phyloP scores from a whole-genome alignment of 2,888 invertebrate genomes.

The Nemoura dubitans region DNA sequence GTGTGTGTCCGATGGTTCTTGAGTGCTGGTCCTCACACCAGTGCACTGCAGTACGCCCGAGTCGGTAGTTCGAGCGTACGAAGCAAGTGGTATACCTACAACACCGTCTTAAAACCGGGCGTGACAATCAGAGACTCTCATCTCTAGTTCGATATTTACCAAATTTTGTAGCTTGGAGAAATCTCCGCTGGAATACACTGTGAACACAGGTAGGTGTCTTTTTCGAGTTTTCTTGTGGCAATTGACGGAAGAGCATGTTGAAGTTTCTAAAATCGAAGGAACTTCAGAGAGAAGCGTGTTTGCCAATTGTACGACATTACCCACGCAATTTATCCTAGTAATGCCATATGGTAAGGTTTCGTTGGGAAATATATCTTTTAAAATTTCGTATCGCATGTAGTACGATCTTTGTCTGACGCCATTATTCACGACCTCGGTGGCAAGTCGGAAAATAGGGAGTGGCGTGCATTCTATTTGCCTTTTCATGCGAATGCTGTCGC shows the following conservation, averaged over 20 bases:
- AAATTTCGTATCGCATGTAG: not conserved
- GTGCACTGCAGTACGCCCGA: not conserved
- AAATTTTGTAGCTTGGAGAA: too few species aligned
- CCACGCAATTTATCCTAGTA: not conserved
- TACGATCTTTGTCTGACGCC: not conserved
- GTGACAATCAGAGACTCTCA: too few species aligned
- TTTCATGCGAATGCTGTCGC: not conserved
- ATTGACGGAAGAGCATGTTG: too few species aligned
- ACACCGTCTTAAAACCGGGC: too few species aligned
- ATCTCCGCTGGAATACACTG: too few species aligned
- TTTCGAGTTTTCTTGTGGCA: too few species aligned
- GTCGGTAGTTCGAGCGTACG: not conserved
- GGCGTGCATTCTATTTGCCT: not conserved
- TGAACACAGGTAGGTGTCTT: too few species aligned
- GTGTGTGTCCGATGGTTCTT: not conserved
- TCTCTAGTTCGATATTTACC: too few species aligned
- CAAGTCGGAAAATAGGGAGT: constrained; percentile 26
- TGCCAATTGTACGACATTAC: not conserved
- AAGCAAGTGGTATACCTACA: too few species aligned
- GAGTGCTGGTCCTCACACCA: not conserved
- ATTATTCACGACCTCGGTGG: not conserved
- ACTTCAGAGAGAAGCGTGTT: too few species aligned
- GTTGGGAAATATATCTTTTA: not conserved
- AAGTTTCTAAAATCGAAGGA: too few species aligned
- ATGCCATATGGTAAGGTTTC: not conserved